These are phyloP conservation scores for Pempheris klunzingeri DNA, from an alignment of 2,797 vertebrate species.

Conservation along the genomic window DNA sequence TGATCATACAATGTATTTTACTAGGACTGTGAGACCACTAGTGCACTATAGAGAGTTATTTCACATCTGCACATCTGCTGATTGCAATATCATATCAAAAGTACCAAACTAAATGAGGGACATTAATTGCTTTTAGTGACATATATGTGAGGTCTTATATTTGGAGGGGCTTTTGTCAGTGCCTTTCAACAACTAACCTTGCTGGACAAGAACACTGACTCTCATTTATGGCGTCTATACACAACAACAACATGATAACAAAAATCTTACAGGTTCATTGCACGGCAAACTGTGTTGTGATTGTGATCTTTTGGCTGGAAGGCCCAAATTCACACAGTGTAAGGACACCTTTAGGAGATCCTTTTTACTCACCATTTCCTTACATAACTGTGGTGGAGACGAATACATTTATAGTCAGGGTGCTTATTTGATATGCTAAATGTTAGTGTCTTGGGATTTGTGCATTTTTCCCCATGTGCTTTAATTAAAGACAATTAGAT, in stretches of 20 bases:
- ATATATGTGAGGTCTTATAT: not conserved
- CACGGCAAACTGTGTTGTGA: not conserved
- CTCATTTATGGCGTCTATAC: not conserved
- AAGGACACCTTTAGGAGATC: not conserved
- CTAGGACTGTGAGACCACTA: not conserved
- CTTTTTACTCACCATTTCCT: not conserved
- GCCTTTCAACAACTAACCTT: not conserved
- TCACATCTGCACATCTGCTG: not conserved
- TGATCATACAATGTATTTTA: not conserved
- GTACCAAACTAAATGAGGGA: not conserved
- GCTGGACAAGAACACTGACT: not conserved
- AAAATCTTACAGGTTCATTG: not conserved
- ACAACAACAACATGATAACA: not conserved
- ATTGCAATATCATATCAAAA: not conserved
- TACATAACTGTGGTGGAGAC: not conserved
- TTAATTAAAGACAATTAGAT: constrained; percentile 47
- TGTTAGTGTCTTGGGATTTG: constrained; percentile 28
- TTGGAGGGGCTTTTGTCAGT: not conserved
- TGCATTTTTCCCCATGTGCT: constrained; percentile 17
- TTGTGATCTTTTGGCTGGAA: not conserved
- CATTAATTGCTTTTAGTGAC: not conserved
- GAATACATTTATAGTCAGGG: constrained; percentile 31
- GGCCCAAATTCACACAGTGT: not conserved
- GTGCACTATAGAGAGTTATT: too few relatives aligned
- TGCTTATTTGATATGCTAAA: constrained; percentile 47